These are phyloP conservation scores for Numida meleagris DNA, from an alignment of 2,113 vertebrate genomes.

Conservation along the genomic window DNA sequence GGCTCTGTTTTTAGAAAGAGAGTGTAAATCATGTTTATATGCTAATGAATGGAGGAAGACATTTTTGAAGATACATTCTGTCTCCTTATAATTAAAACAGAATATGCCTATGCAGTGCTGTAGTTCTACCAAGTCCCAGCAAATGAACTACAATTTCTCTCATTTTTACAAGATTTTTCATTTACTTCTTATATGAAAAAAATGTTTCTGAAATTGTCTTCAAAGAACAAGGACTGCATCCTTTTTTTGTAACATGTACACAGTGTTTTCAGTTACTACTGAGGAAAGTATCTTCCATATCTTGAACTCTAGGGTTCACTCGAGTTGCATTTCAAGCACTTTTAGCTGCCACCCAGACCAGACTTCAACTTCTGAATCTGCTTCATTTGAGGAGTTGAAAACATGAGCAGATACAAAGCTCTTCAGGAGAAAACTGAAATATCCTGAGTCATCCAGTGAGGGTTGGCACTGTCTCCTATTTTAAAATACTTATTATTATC, in stretches of 20 bases:
- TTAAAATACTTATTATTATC: not conserved
- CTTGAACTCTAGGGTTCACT: slow-evolving; percentile 57
- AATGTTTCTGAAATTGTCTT: not conserved
- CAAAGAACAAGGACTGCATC: not conserved
- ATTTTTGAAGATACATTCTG: not conserved
- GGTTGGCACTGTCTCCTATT: not conserved
- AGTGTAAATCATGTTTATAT: not conserved
- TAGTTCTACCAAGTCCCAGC: not conserved
- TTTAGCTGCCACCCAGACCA: slow-evolving; percentile 5
- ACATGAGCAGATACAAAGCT: not conserved
- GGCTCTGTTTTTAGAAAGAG: not conserved
- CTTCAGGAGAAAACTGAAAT: slow-evolving; percentile 19
- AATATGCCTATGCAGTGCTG: not conserved
- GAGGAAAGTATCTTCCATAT: not conserved
- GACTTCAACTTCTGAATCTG: slow-evolving; percentile 8
- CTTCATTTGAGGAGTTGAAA: not conserved
- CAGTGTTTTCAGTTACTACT: not conserved
- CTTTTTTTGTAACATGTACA: not conserved
- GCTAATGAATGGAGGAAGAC: not conserved
- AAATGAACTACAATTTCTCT: not conserved
- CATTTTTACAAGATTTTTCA: not conserved
- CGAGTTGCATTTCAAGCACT: slow-evolving; percentile 38
- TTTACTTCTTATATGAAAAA: not conserved
- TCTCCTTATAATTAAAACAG: not conserved
- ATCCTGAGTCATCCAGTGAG: slow-evolving; percentile 12